Evolutionary conservation across 2,113 vertebrate species (phyloP).

Genomic region (Sphyrna mokarran): DNA sequence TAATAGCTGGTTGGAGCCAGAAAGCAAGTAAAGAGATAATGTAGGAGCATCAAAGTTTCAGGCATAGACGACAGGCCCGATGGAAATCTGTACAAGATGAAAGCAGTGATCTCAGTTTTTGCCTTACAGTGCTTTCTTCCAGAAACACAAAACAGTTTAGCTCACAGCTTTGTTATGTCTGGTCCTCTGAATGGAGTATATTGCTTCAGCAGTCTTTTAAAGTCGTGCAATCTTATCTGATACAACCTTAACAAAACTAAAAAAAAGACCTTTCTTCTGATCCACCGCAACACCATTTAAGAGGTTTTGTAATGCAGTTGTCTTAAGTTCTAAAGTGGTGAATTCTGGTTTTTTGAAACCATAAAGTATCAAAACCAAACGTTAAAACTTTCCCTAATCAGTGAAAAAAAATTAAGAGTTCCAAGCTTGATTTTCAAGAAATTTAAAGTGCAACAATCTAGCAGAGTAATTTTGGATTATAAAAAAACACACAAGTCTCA

Average conservation of each 20-base stretch:
- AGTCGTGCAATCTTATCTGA: conserved; percentile 27
- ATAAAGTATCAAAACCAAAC: not conserved
- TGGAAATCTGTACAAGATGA: conserved; percentile 38
- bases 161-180: conserved; percentile 36
- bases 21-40: conserved; percentile 34
- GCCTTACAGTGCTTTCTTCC: conserved; percentile 30
- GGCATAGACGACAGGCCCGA: conserved; percentile 6
- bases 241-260: not conserved
- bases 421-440: not conserved
- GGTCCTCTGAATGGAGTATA: conserved; percentile 6
- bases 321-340: not conserved
- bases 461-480: not conserved
- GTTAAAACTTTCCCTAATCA: not conserved
- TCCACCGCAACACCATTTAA: not conserved
- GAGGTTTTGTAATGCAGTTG: not conserved
- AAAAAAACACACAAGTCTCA: not conserved
- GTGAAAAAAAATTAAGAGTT: not conserved
- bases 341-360: not conserved
- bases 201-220: conserved; percentile 23
- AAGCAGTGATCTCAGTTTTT: conserved; percentile 35
- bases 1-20: conserved; percentile 30
- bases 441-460: not conserved
- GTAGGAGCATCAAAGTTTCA: conserved; percentile 37
- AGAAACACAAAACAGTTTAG: conserved; percentile 34
- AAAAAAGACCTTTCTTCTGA: not conserved